phyloP scores from a whole-genome alignment of 2,888 invertebrate genomes.

The Lasioglossum vierecki region DNA sequence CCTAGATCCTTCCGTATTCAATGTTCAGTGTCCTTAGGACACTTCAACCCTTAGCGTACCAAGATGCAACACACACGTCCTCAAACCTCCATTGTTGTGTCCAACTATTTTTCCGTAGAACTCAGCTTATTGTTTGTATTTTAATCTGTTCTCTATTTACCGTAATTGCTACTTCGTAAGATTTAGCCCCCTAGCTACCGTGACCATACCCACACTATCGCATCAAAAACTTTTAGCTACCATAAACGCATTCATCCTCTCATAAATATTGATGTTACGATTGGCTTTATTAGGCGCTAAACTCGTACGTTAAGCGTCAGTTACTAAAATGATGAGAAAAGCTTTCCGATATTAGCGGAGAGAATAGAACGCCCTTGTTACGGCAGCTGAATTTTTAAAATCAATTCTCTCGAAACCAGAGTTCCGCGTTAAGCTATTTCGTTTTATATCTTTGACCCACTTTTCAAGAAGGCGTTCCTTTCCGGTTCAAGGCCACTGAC shows the following conservation, averaged over 20 bases:
- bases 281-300: background rate
- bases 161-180: background rate
- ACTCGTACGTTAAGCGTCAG: background rate
- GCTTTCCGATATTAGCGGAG: background rate
- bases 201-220: background rate
- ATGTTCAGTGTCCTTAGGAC: background rate
- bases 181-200: background rate
- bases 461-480: background rate
- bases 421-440: background rate
- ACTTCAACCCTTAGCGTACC: background rate
- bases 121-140: background rate
- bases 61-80: background rate
- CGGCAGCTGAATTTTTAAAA: background rate
- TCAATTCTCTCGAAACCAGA: background rate
- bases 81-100: background rate
- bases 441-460: background rate
- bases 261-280: background rate
- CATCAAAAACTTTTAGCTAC: background rate
- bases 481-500: constrained; percentile 6
- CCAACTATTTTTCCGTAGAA: background rate
- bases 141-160: background rate
- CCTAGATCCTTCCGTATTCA: background rate
- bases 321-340: background rate
- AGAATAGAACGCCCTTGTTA: background rate
- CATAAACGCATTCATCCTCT: background rate